Base-by-base conservation (phyloP, 2,113 vertebrate species). In the Platysternon megacephalum region DNA sequence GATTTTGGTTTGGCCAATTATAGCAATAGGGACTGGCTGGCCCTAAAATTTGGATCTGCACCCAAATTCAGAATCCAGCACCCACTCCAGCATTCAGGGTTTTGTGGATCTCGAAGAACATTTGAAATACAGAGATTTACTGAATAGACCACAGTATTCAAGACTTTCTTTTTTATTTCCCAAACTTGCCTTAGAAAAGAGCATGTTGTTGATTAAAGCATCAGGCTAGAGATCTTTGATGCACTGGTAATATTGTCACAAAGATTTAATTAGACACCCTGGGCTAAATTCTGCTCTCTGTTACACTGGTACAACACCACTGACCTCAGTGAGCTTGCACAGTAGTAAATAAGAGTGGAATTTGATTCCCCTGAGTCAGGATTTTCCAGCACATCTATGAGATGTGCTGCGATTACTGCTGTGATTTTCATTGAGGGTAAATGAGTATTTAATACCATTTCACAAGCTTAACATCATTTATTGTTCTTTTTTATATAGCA, bases 1-100 rank as follows among this genome's bases (percentile, higher is more conserved):
- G 13, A 3, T 68, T 58, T 51, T 89, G n/a, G 4, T 86, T 17
- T 3, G 32, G 29, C 32, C 5, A 1, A 28, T 53, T 84, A 52
- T 87, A 90, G 10, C 55, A 49, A 21, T 12, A 12, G 86, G 48
- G 32, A 16, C 8, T 44, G 28, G 88, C 82, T 35, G 35, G 89
- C 84, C 26, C 26, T 81, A 79, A 91, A 94, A 91, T 55, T 10
- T 22, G 49, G 79, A 65, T 6, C 48, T 61, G 89, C 87, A 97
- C 42, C 3, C n/a, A 89, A 74, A 53, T 29, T 84, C 0, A 92
- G 79, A 84, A 39, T n/a, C 65, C 65, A 72, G 35, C 16, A 55
- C 5, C 28, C 7, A 19, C 86, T 7, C 35, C 39, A 11, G 2
- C 85, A 29, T n/a, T 87, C 56, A 32, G 56, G 56, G 29, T 91